Conservation (phyloP, 2,888 invertebrate species). For the Leptopilina drosophilae region DNA sequence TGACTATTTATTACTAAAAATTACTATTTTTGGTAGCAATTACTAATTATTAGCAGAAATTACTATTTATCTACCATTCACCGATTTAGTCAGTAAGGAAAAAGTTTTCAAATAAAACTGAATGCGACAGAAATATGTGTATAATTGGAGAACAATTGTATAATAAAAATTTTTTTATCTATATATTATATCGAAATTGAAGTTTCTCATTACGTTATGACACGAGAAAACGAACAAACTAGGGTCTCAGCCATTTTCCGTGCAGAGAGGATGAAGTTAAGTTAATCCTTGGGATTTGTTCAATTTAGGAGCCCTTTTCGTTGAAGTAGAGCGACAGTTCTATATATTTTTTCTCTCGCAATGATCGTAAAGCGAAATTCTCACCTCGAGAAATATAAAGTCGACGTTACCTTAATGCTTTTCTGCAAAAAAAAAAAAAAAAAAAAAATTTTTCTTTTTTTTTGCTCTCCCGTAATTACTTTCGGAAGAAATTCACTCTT, state of each 20-base stretch:
- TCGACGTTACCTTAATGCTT: constrained; percentile 5
- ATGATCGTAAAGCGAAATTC: constrained; percentile 13
- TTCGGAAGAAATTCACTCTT: neutral
- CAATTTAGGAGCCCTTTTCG: constrained; percentile 19
- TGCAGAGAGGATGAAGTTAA: constrained; percentile 7
- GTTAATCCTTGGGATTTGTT: constrained; percentile 27
- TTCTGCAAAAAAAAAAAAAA: neutral
- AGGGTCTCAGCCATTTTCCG: neutral
- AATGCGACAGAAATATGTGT: too few relatives aligned
- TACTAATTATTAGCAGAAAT: too few relatives aligned
- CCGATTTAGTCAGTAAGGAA: too few relatives aligned
- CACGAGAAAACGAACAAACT: constrained; percentile 24
- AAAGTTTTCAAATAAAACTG: too few relatives aligned
- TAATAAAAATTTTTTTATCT: neutral
- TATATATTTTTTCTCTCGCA: neutral
- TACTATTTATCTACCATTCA: too few relatives aligned
- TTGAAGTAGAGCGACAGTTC: constrained; percentile 10
- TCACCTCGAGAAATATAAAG: constrained; percentile 21
- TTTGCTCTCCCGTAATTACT: neutral
- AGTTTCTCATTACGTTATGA: constrained; percentile 25
- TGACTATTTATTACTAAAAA: too few relatives aligned
- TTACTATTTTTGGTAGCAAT: too few relatives aligned
- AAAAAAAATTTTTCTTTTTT: neutral
- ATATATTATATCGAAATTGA: neutral
- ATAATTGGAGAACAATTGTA: too few relatives aligned